phyloP scores from a whole-genome alignment of 2,888 invertebrate species.

The Homarus gammarus region DNA sequence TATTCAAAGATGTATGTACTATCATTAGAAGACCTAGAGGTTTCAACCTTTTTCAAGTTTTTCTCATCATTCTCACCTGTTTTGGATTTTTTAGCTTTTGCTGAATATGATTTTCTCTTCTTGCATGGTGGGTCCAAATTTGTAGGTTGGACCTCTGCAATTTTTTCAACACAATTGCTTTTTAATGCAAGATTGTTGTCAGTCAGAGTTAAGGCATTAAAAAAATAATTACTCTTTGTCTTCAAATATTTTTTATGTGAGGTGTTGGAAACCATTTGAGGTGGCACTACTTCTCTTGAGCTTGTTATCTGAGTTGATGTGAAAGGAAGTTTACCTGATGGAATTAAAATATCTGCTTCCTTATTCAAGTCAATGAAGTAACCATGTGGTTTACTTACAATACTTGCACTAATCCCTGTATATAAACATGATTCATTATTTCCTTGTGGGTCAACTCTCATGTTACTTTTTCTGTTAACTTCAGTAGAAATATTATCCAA shows the following conservation, averaged over 20 bases:
- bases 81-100: not conserved
- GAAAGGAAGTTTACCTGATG: slow-evolving; percentile 25
- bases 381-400: not conserved
- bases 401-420: not conserved
- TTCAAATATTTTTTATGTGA: not conserved
- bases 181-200: not conserved
- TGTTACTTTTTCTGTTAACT: not conserved
- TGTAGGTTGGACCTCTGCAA: not conserved
- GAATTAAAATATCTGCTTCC: not conserved
- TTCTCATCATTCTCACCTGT: not conserved
- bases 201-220: not conserved
- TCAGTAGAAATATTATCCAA: not conserved
- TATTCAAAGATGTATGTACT: not conserved
- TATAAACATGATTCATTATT: not conserved
- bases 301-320: slow-evolving; percentile 46
- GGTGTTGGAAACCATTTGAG: not conserved
- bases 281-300: not conserved
- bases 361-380: not conserved
- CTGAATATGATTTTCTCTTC: slow-evolving; percentile 20
- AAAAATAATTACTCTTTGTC: not conserved
- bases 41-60: not conserved
- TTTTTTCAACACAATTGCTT: no score
- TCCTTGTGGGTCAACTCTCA: not conserved
- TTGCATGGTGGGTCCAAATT: not conserved
- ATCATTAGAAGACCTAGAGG: not conserved